phyloP scores from a whole-genome alignment of 1,140 invertebrate genomes.

The Diploscapter pachys region DNA sequence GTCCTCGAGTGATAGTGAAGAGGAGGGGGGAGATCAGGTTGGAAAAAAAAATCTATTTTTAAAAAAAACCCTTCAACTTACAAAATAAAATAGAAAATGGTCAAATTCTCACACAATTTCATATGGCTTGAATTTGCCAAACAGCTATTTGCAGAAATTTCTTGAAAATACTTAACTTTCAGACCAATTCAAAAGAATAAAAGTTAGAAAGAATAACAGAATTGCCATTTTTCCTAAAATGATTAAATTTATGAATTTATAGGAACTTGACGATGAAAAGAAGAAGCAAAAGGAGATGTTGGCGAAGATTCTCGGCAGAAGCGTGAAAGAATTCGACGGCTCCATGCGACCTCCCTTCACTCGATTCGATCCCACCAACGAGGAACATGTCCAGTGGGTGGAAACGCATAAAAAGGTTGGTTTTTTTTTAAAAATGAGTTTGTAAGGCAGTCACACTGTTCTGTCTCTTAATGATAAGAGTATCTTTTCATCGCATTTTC shows the following conservation, averaged over 20 bases:
- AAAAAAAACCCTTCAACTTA: too few relatives aligned
- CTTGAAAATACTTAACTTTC: too few relatives aligned
- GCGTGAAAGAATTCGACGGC: neutral
- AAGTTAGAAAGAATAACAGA: too few relatives aligned
- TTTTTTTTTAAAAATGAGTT: neutral
- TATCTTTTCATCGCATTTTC: too few relatives aligned
- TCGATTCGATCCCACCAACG: constrained; percentile 28
- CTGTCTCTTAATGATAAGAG: too few relatives aligned
- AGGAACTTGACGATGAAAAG: constrained; percentile 22
- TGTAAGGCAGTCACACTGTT: neutral
- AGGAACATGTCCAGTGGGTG: constrained; percentile 22
- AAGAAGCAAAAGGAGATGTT: constrained; percentile 20
- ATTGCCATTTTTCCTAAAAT: neutral
- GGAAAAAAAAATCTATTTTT: too few relatives aligned
- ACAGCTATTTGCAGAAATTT: too few relatives aligned
- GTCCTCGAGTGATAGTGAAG: constrained; percentile 17
- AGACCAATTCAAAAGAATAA: too few relatives aligned
- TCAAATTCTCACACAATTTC: too few relatives aligned
- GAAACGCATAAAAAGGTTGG: constrained; percentile 13
- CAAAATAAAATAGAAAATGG: too few relatives aligned
- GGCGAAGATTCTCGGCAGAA: constrained; percentile 21
- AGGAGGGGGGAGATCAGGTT: neutral
- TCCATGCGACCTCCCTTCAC: constrained; percentile 24
- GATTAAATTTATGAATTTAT: neutral
- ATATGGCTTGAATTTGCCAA: too few relatives aligned